Evolutionary conservation across 2,888 invertebrate species (phyloP).

Genomic region (Drosophila atripex): DNA sequence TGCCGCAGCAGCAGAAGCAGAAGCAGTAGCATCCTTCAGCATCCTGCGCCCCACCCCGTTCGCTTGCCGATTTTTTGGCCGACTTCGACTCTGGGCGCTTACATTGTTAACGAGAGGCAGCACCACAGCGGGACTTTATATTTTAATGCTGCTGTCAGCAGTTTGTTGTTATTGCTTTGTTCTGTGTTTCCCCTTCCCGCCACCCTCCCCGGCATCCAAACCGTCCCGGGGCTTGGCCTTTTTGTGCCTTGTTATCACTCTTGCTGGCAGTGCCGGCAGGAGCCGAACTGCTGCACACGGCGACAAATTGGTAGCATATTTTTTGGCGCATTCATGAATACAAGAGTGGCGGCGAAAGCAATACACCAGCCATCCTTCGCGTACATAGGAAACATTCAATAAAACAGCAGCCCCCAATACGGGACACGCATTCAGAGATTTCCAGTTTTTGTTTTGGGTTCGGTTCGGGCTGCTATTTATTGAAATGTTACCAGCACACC

Average conservation of each 20-base stretch:
- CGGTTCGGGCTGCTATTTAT: conserved; percentile 59
- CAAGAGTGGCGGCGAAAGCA: conserved; percentile 57
- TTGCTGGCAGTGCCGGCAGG: neutral
- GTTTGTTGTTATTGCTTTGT: conserved; percentile 77
- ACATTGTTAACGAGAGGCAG: conserved; percentile 72
- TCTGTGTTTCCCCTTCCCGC: conserved; percentile 36
- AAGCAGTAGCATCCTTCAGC: conserved; percentile 35
- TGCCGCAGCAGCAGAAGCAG: conserved; percentile 64
- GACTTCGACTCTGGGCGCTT: conserved; percentile 68
- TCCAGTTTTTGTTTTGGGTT: conserved; percentile 27
- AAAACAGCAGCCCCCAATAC: conserved; percentile 61
- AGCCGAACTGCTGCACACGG: conserved; percentile 60
- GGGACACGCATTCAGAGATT: conserved; percentile 20
- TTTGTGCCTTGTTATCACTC: conserved; percentile 30
- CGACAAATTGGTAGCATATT: conserved; percentile 79
- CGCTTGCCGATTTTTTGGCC: conserved; percentile 57
- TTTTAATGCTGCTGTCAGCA: conserved; percentile 78
- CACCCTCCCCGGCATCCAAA: conserved; percentile 12
- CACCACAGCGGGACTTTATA: conserved; percentile 70
- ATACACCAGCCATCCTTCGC: conserved; percentile 49
- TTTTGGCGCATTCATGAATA: conserved; percentile 77
- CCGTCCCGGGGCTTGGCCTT: neutral
- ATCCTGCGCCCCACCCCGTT: conserved; percentile 30
- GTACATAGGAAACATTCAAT: conserved; percentile 75
- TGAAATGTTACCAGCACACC: conserved; percentile 72